Percentiles rank a stretch among this genome's conserved stretches.
Evolutionary conservation across 1,140 invertebrate species (phyloP).

Genomic region (Dryas iulia): DNA sequence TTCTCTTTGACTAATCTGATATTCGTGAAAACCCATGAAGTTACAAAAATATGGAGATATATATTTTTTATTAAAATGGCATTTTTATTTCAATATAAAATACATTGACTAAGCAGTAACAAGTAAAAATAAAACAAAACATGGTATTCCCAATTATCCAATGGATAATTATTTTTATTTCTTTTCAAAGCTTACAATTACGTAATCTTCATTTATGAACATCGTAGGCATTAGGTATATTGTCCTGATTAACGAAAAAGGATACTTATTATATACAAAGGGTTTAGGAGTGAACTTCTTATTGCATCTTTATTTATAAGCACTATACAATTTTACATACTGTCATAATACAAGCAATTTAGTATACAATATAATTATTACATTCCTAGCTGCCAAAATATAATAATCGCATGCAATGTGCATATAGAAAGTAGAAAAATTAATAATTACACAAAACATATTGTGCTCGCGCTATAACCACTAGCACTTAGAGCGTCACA

Average conservation of each 20-base stretch:
- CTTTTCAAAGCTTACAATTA: conserved; percentile 64
- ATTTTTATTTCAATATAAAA: too few species aligned
- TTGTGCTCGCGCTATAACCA: conserved; percentile 28
- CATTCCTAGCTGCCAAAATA: conserved; percentile 44
- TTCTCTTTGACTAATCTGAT: too few species aligned
- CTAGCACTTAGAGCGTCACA: conserved; percentile 22
- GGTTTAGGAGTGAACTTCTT: conserved; percentile 50
- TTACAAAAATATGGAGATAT: too few species aligned
- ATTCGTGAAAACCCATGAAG: too few species aligned
- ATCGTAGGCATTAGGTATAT: conserved; percentile 68
- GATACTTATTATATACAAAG: conserved; percentile 72
- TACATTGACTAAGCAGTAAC: not conserved
- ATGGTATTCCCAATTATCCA: conserved; percentile 73
- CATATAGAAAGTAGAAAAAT: conserved; percentile 32
- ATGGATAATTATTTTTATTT: conserved; percentile 73
- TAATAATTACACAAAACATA: conserved; percentile 25
- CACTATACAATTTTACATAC: conserved; percentile 77
- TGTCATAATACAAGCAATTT: conserved; percentile 58
- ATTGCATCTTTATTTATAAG: conserved; percentile 68
- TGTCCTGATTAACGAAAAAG: conserved; percentile 69
- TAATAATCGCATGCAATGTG: conserved; percentile 32
- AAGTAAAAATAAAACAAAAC: conserved; percentile 60
- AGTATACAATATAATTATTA: conserved; percentile 45
- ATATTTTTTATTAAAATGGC: too few species aligned
- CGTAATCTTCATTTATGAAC: conserved; percentile 69